Evolutionary conservation across 2,797 vertebrate genomes (phyloP).

Genomic region (Rachycentron canadum): DNA sequence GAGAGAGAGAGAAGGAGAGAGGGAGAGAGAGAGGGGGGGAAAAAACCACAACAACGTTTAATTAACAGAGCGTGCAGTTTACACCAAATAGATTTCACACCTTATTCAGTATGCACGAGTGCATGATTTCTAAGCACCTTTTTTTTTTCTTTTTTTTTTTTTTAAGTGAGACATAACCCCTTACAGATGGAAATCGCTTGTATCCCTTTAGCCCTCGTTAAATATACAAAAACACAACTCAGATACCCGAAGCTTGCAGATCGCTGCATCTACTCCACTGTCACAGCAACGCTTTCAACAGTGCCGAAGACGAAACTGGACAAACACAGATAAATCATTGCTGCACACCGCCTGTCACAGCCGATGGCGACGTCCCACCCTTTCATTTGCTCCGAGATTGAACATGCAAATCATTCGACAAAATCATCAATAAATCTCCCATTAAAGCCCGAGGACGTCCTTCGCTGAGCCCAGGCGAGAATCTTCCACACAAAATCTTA

Average conservation of each 20-base stretch:
- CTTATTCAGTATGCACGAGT: constrained; percentile 80
- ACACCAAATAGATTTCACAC: constrained; percentile 84
- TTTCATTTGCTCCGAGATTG: constrained; percentile 65
- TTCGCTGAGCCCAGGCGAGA: constrained; percentile 26
- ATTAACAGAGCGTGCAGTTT: constrained; percentile 81
- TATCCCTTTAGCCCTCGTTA: constrained; percentile 79
- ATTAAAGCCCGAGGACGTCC: constrained; percentile 59
- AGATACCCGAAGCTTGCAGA: constrained; percentile 8
- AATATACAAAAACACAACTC: constrained; percentile 65
- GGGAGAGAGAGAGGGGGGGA: too few relatives aligned
- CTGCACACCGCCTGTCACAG: constrained; percentile 58
- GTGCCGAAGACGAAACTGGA: constrained; percentile 52
- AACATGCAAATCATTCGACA: constrained; percentile 67
- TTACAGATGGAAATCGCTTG: constrained; percentile 71
- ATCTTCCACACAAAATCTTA: constrained; percentile 21
- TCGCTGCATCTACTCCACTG: background rate
- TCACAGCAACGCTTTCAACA: background rate
- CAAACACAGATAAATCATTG: constrained; percentile 69
- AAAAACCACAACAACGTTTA: constrained; percentile 78
- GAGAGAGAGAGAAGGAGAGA: too few relatives aligned
- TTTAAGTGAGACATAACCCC: constrained; percentile 42
- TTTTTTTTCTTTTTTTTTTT: constrained; percentile 36
- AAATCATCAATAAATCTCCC: constrained; percentile 72
- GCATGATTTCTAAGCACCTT: constrained; percentile 73
- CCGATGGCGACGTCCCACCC: constrained; percentile 75